Conservation (phyloP, 2,888 invertebrate genomes). For the Athalia cordata region DNA sequence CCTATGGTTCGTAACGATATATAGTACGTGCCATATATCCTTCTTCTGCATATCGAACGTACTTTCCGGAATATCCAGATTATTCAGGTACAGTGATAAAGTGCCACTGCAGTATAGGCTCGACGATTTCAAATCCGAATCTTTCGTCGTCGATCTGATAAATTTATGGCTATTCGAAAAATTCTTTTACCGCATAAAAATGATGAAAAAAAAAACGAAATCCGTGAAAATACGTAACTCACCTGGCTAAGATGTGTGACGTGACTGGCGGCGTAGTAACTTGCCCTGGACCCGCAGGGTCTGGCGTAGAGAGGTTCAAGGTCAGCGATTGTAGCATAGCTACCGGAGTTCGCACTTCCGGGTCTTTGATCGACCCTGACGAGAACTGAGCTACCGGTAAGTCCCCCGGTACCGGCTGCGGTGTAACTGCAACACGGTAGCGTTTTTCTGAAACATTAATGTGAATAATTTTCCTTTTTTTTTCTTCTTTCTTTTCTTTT, state of each 20-base stretch:
- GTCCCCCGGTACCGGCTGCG: constrained; percentile 82
- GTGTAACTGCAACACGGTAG: constrained; percentile 82
- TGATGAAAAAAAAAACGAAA: not conserved
- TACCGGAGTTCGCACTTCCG: constrained; percentile 85
- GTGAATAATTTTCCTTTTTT: not conserved
- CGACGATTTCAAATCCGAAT: too few species aligned
- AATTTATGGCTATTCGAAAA: too few species aligned
- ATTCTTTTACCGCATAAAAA: too few species aligned
- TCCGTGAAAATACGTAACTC: constrained; percentile 45
- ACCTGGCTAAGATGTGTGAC: constrained; percentile 85
- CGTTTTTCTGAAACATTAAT: constrained; percentile 66
- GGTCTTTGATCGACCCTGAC: constrained; percentile 85
- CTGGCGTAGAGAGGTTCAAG: constrained; percentile 76
- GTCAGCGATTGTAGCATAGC: constrained; percentile 89
- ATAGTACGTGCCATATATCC: too few species aligned
- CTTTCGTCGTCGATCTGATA: too few species aligned
- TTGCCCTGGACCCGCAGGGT: constrained; percentile 79
- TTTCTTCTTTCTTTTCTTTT: not conserved
- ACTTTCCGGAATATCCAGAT: too few species aligned
- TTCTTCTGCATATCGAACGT: too few species aligned
- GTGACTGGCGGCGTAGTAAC: constrained; percentile 88
- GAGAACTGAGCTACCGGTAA: constrained; percentile 83
- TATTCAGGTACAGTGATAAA: too few species aligned
- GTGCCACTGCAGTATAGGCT: too few species aligned
- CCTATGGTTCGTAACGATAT: too few species aligned